Evolutionary conservation across 2,888 invertebrate genomes (phyloP), one percentile per base, ranked within the genome.

Genomic region (Temnothorax rugatulus): DNA sequence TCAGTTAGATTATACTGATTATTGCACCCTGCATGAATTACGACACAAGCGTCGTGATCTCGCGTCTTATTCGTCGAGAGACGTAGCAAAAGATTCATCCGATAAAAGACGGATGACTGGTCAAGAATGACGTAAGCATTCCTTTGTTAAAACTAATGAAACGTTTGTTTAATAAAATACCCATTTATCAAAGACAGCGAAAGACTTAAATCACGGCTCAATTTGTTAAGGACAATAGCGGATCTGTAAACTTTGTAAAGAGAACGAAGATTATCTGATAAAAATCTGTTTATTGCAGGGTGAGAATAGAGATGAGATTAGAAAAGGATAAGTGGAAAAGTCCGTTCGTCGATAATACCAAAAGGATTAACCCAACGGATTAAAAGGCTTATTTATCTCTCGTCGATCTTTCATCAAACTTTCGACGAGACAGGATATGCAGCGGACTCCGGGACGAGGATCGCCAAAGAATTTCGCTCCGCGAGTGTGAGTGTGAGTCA

Each of bases 401-500:
- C 50, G 34, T 18, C 15, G 21, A 75, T 47, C 15, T 76, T 15
- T 8, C 21, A 1, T 63, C 63, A 5, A 47, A 77, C 29, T 44
- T 9, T 44, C 34, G 73, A 71, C 9, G n/a, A 21, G 44, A 18
- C 29, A 63, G 41, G 41, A 76, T 77, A 25, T 25, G n/a, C 63
- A n/a, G 50, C 7, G 41, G 8, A 38, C 21, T 18, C n/a, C 3
- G 54, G 9, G 18, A 21, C 18, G 52, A 34, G 85, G 85, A 66
- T 69, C 50, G 57, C 50, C 44, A 4, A 57, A 50, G 87, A 88
- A 85, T 82, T 83, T 82, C 54, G 59, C 18, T 52, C 75, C 7
- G 21, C 84, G 87, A 85, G 74, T 84, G 83, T 83, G 47, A n/a
- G 21, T 25, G 69, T 81, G 79, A 81, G 29, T 81, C 73, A 71